A percentile compares a stretch with the other conserved stretches of the same genome.
Evolutionary conservation across 2,113 vertebrate genomes (phyloP).

Genomic region (Lucifuga dentata): DNA sequence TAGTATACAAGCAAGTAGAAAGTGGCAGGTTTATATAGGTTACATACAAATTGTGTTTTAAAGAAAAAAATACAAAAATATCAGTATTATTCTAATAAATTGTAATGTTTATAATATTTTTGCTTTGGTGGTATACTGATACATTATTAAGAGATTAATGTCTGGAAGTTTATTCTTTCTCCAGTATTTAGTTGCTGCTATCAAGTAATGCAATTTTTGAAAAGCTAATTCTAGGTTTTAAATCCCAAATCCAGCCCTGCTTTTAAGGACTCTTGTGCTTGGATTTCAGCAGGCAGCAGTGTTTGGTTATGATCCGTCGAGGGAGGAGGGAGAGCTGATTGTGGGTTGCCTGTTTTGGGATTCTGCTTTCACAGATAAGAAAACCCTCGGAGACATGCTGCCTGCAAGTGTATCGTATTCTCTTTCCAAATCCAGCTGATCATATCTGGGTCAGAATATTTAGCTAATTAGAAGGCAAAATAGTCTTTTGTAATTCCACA

Average conservation of each 20-base stretch:
- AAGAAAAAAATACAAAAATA: too few relatives aligned
- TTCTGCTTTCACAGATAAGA: constrained; percentile 68
- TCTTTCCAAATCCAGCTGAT: constrained; percentile 60
- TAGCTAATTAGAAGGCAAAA: constrained; percentile 75
- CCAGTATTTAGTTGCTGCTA: constrained; percentile 13
- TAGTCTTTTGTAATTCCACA: constrained; percentile 53
- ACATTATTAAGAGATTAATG: too few relatives aligned
- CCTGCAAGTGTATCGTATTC: constrained; percentile 54
- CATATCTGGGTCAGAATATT: constrained; percentile 79
- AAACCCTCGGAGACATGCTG: constrained; percentile 49
- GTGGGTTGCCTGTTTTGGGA: constrained; percentile 62
- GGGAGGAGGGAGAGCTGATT: constrained; percentile 55
- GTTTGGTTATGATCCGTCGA: constrained; percentile 62
- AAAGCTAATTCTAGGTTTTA: constrained; percentile 43
- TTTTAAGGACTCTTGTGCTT: constrained; percentile 56
- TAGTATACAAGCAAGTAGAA: too few relatives aligned
- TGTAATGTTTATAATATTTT: too few relatives aligned
- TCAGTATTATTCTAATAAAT: too few relatives aligned
- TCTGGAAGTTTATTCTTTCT: too few relatives aligned
- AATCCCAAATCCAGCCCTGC: constrained; percentile 19
- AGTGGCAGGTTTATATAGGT: too few relatives aligned
- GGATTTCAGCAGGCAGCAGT: constrained; percentile 54
- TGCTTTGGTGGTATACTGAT: too few relatives aligned
- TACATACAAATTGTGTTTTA: too few relatives aligned
- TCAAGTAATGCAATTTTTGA: constrained; percentile 14